Percentiles rank a stretch among this genome's conserved stretches.
These are phyloP conservation scores for Ceraclea dissimilis DNA, from an alignment of 2,888 invertebrate genomes.

Conservation along the genomic window DNA sequence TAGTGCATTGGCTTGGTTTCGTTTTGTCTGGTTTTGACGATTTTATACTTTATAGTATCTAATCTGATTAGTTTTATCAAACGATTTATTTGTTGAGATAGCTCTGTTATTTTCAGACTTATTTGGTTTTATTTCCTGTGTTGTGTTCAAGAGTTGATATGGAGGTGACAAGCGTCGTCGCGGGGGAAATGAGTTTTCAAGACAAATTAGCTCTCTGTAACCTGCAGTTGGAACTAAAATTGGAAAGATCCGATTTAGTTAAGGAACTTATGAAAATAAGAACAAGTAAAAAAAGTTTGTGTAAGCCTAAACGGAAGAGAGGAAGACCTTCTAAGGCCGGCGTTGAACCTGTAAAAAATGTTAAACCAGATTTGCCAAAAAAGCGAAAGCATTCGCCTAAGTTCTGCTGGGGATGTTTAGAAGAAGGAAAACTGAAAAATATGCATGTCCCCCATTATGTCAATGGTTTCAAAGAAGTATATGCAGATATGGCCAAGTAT, in stretches of 20 bases:
- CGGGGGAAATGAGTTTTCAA: neutral
- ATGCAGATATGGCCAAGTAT: slow-evolving; percentile 8
- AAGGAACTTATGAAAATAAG: neutral
- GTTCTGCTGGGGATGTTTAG: slow-evolving; percentile 12
- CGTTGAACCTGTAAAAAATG: neutral
- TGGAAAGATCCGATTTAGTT: slow-evolving; percentile 8
- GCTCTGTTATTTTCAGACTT: too few relatives aligned
- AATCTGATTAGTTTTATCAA: too few relatives aligned
- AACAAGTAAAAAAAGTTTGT: neutral
- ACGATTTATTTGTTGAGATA: too few relatives aligned
- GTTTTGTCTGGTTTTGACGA: too few relatives aligned
- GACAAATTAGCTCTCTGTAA: neutral
- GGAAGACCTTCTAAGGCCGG: neutral
- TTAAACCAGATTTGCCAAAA: neutral
- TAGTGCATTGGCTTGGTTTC: too few relatives aligned
- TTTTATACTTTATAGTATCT: too few relatives aligned
- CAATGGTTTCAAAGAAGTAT: slow-evolving; percentile 7
- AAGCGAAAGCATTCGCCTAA: neutral
- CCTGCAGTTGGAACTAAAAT: slow-evolving; percentile 5
- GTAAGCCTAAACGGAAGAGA: neutral
- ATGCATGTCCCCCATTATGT: slow-evolving; percentile 5
- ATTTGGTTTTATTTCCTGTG: too few relatives aligned
- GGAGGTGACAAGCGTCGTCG: too few relatives aligned
- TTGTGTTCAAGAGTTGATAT: too few relatives aligned
- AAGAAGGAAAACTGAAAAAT: slow-evolving; percentile 8